Conservation (phyloP, 2,888 invertebrate species). For the Teleogryllus oceanicus region DNA sequence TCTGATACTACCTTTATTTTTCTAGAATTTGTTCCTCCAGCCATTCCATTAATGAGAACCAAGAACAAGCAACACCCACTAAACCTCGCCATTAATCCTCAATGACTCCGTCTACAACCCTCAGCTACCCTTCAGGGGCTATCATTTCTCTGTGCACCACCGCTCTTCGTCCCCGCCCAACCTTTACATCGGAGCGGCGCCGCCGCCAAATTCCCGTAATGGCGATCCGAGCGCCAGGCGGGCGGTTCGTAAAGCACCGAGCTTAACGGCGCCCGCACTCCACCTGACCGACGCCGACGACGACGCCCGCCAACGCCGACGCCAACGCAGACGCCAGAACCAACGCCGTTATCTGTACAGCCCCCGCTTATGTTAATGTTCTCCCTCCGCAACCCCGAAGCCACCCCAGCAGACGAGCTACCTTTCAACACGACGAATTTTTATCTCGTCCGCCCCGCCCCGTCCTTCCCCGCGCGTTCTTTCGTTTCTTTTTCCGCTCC, state of each 20-base stretch:
- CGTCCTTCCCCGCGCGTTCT: not conserved
- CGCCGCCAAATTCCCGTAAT: not conserved
- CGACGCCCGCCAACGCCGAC: too few relatives aligned
- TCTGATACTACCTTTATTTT: too few relatives aligned
- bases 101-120: too few relatives aligned
- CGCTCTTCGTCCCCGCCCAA: too few relatives aligned
- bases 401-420: not conserved
- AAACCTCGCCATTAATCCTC: too few relatives aligned
- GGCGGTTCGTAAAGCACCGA: conserved; percentile 2
- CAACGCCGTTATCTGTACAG: not conserved
- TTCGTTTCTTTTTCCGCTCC: not conserved
- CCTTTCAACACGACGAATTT: conserved; percentile 18
- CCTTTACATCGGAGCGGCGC: too few relatives aligned
- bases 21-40: too few relatives aligned
- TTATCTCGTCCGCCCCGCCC: not conserved
- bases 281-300: not conserved
- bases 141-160: too few relatives aligned
- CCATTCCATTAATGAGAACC: too few relatives aligned
- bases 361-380: conserved; percentile 6
- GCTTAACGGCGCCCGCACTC: not conserved
- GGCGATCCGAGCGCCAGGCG: not conserved
- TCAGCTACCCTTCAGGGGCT: too few relatives aligned
- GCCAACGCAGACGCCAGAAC: too few relatives aligned
- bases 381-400: not conserved
- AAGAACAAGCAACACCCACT: too few relatives aligned